Base-by-base conservation (phyloP, 2,888 invertebrate genomes). In the Parthenolecanium corni region DNA sequence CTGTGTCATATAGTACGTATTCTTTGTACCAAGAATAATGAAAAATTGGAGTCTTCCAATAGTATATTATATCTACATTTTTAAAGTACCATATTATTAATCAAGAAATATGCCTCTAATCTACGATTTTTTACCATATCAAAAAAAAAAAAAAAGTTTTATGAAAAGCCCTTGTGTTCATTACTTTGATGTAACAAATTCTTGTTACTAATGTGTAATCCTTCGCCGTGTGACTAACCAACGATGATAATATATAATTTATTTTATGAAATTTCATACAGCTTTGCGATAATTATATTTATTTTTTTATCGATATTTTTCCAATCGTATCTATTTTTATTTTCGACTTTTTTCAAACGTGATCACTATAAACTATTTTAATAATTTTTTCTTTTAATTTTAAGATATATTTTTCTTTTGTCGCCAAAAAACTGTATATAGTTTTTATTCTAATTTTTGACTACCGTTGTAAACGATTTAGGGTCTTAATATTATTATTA, bases 131-230 rank as follows among this genome's bases (percentile, higher is more conserved):
- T 53, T 52, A 20, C 21, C 38, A 38, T 49, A 23, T 11, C 16
- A 14, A 25, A 12, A 25, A 51, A 51, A n/a, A 38, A 36, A 20
- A 20, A 20, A 14, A 18, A 52, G 25, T 31, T 20, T n/a, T 40
- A 53, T 20, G 53, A 36, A 52, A 52, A 53, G 53, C 53, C 53
- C 40, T 53, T 53, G 53, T 53, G 53, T 53, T 53, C 53, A 53
- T 53, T 40, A 38, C n/a, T 36, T 38, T 40, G 31, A 31, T 9
- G 31, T 31, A 31, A 31, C 31, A 31, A 31, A 9, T 31, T 31
- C 9, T 4, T 31, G 31, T 31, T 31, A 31, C 31, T 31, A 31
- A 31, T 31, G 9, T 31, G 31, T 31, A 31, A 31, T 31, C 31
- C 9, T 6, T 31, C 31, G 31, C 9, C 31, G 31, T 31, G 9